Evolutionary conservation across 2,888 invertebrate species (phyloP), one percentile per base, ranked within the genome.

Genomic region (Heliconius aoede): DNA sequence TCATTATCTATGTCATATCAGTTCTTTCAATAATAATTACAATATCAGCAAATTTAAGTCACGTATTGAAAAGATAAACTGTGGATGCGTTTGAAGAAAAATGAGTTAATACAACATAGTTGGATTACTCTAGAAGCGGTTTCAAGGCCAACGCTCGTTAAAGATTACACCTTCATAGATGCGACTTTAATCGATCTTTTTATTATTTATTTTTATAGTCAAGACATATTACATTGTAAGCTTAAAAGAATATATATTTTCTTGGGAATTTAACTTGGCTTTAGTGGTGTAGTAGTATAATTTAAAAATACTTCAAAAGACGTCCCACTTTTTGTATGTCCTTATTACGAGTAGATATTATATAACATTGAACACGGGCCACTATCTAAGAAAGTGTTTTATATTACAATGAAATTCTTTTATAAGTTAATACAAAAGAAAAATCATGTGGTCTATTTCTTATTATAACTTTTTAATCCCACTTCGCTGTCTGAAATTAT

Each of bases 51-150:
- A 78, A 79, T 69, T 55, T 55, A 26, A 76, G 79, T 78, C 79
- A 79, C 79, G 79, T 79, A 40, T 72, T 62, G 64, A 51, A 60
- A 55, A 78, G 74, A 79, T 79, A 79, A 78, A 76, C n/a, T 69
- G 40, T 62, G 11, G 36, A 64, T 74, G 79, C 79, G 80, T 82
- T 81, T 79, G 83, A 85, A 86, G 84, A 86, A 86, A 87, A 87
- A 86, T 85, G 83, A 87, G 86, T 83, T 84, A 84, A 86, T 85
- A 85, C 84, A 82, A 84, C 81, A 78, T 78, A 80, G 82, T 85
- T 82, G 84, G 90, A 91, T 86, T 87, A 85, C 85, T 92, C 92
- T 92, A 92, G 92, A 92, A 91, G 86, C 86, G 83, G 87, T 88
- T 87, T 81, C 89, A 92, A 91, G 92, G 92, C 88, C 89, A 82